Evolutionary conservation across 2,888 invertebrate species (phyloP).

Genomic region (Xanthia togata): DNA sequence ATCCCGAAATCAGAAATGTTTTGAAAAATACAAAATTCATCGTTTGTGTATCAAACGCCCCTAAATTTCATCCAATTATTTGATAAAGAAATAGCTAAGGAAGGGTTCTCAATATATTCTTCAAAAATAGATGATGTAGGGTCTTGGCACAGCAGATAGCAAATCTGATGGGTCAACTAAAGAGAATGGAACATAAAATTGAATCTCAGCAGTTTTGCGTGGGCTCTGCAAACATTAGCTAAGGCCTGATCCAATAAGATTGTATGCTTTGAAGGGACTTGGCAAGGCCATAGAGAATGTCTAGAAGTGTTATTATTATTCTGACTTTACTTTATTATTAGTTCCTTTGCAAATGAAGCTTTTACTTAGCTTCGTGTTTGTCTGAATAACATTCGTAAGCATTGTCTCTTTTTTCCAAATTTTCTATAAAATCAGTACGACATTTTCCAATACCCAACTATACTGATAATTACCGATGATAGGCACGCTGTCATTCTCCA

Average conservation of each 20-base stretch:
- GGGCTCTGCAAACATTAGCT: conserved; percentile 78
- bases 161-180: conserved; percentile 75
- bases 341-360: conserved; percentile 8
- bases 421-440: neutral
- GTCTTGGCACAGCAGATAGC: conserved; percentile 68
- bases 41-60: neutral
- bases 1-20: neutral
- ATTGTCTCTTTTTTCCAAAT: neutral
- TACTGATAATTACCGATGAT: neutral
- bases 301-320: conserved; percentile 58
- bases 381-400: neutral
- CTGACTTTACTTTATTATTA: conserved; percentile 1
- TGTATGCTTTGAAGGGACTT: conserved; percentile 79
- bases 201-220: conserved; percentile 79
- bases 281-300: conserved; percentile 58
- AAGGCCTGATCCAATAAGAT: conserved; percentile 84
- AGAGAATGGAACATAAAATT: conserved; percentile 78
- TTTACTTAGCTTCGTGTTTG: neutral
- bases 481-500: too few species aligned
- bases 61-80: conserved; percentile 39
- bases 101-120: conserved; percentile 57
- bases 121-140: conserved; percentile 62
- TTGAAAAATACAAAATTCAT: conserved; percentile 6
- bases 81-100: conserved; percentile 50
- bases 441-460: neutral